phyloP scores from a whole-genome alignment of 2,113 vertebrate genomes.

The Myotis lucifugus region DNA sequence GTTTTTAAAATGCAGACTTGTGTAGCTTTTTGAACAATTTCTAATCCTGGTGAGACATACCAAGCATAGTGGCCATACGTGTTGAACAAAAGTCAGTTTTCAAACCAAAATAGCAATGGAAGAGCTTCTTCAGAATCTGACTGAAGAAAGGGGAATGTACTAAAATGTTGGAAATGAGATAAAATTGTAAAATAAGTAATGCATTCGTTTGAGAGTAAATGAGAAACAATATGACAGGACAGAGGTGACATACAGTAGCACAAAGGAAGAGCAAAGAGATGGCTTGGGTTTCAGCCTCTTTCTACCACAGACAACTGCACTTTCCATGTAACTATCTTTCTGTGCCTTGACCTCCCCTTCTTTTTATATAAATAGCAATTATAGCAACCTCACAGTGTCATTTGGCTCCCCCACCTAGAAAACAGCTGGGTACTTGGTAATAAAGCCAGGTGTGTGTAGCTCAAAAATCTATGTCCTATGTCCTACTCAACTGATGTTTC shows the following conservation, averaged over 20 bases:
- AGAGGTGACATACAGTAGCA: not conserved
- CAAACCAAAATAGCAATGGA: not conserved
- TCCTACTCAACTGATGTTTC: not conserved
- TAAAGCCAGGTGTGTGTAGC: not conserved
- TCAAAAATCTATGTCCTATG: not conserved
- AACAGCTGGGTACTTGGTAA: not conserved
- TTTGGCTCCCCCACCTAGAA: not conserved
- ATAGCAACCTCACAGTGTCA: not conserved
- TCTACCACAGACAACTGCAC: accelerated
- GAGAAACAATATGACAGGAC: not conserved
- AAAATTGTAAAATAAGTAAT: not conserved
- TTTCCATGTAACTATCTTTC: not conserved
- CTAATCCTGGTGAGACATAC: not conserved
- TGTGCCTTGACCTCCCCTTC: not conserved
- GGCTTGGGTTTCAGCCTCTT: not conserved
- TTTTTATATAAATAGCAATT: not conserved
- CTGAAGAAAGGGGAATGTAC: not conserved
- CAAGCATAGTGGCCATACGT: not conserved
- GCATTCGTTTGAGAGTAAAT: not conserved
- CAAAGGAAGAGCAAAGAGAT: not conserved
- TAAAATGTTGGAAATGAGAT: conserved; percentile 21
- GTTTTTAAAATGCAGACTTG: not conserved
- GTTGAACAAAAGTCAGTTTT: not conserved
- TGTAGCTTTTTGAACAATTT: not conserved
- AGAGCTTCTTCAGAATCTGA: not conserved